Evolutionary conservation across 2,113 vertebrate genomes (phyloP).

Genomic region (Rhea americana): DNA sequence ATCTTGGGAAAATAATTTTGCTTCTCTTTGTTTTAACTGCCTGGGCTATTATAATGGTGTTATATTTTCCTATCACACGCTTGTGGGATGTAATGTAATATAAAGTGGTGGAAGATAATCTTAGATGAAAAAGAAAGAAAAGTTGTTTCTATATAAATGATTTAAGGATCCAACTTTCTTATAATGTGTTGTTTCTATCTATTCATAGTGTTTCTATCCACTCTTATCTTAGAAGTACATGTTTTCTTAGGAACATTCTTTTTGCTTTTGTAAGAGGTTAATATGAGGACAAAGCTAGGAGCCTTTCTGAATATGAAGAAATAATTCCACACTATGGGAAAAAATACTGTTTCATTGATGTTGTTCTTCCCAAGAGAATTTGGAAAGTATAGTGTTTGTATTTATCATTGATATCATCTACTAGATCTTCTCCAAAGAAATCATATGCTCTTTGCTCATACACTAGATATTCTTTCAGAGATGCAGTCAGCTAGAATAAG

Average conservation of each 20-base stretch:
- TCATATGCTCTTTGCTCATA: background rate
- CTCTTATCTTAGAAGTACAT: background rate
- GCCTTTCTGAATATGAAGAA: background rate
- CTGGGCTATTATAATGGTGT: background rate
- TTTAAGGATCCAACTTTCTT: background rate
- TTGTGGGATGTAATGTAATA: background rate
- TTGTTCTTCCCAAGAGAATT: background rate
- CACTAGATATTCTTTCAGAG: background rate
- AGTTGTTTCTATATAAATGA: background rate
- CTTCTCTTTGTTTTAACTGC: background rate
- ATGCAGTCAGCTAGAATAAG: background rate
- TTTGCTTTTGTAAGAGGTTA: background rate
- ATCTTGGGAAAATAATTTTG: background rate
- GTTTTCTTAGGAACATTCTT: background rate
- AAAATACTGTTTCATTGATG: background rate
- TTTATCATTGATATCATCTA: background rate
- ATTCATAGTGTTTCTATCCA: background rate
- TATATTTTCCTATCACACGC: background rate
- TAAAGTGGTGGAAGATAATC: background rate
- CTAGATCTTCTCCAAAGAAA: background rate
- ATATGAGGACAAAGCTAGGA: background rate
- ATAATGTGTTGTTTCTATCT: background rate
- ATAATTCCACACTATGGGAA: background rate
- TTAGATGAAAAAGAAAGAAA: background rate
- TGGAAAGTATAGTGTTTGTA: background rate